Percentiles rank a stretch among this genome's conserved stretches.
These are phyloP conservation scores for Hydrozoanthus tunicans DNA, from an alignment of 64 coral and sea anemone species.

Conservation along the genomic window DNA sequence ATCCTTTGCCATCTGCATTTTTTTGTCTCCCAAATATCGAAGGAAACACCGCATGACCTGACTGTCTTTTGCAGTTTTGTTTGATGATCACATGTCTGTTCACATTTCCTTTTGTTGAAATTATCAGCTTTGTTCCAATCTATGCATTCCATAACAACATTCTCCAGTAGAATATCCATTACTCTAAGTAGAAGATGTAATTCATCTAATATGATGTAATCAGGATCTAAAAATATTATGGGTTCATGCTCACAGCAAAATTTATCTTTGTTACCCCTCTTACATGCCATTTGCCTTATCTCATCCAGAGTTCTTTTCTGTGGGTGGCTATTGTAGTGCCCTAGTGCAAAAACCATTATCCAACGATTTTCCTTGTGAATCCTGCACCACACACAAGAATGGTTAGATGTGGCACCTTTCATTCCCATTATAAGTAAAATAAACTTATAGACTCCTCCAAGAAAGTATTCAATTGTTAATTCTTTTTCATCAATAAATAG, in stretches of 20 bases:
- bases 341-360: constrained; percentile 57
- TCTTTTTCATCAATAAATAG: constrained; percentile 30
- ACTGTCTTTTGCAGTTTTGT: constrained; percentile 38
- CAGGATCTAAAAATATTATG: constrained; percentile 66
- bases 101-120: constrained; percentile 51
- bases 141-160: constrained; percentile 59
- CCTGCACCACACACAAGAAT: constrained; percentile 86
- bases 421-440: constrained; percentile 76
- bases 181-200: constrained; percentile 59
- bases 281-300: constrained; percentile 61
- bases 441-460: constrained; percentile 75
- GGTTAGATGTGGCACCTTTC: constrained; percentile 66
- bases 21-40: constrained; percentile 64
- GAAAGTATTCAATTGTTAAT: constrained; percentile 54
- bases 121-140: constrained; percentile 57
- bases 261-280: constrained; percentile 60
- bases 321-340: constrained; percentile 49
- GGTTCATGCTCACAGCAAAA: constrained; percentile 76
- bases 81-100: constrained; percentile 43
- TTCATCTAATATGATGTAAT: constrained; percentile 83
- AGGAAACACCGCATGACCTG: constrained; percentile 47
- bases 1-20: constrained; percentile 46
- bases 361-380: constrained; percentile 66
- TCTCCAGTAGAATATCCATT: constrained; percentile 64
- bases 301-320: constrained; percentile 62